A percentile compares a stretch with the other conserved stretches of the same genome.
Conservation (phyloP, 2,888 invertebrate species). For the Agrotis ipsilon region DNA sequence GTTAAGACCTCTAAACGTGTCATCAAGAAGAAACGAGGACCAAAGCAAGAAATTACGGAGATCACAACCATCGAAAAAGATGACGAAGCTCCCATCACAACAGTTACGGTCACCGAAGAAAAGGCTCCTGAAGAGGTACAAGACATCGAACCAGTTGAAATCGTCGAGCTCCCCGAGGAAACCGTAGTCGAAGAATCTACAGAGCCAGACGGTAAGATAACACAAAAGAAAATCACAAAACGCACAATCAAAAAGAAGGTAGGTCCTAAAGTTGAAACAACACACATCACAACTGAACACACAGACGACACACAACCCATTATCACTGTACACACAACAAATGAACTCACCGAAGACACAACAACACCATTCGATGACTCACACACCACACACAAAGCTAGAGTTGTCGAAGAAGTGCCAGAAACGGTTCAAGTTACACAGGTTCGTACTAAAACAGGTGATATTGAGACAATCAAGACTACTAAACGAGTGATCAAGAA, state of each 20-base stretch:
- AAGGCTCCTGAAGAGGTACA: not conserved
- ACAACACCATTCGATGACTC: too few relatives aligned
- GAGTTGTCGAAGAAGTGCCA: not conserved
- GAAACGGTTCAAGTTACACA: constrained; percentile 38
- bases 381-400: too few relatives aligned
- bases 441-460: constrained; percentile 59
- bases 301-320: too few relatives aligned
- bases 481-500: constrained; percentile 71
- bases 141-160: too few relatives aligned
- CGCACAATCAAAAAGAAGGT: constrained; percentile 10
- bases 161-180: constrained; percentile 34
- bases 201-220: constrained; percentile 72
- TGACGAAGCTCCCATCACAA: too few relatives aligned
- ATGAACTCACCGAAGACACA: too few relatives aligned
- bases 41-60: constrained; percentile 64
- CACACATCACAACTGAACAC: too few relatives aligned
- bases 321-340: too few relatives aligned
- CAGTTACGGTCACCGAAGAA: too few relatives aligned
- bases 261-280: too few relatives aligned
- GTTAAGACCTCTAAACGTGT: too few relatives aligned
- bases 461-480: constrained; percentile 70
- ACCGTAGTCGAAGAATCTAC: constrained; percentile 52
- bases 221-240: constrained; percentile 56
- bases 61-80: constrained; percentile 37
- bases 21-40: constrained; percentile 60